Conservation (phyloP, 2,888 invertebrate genomes). For the Iphiclides podalirius region DNA sequence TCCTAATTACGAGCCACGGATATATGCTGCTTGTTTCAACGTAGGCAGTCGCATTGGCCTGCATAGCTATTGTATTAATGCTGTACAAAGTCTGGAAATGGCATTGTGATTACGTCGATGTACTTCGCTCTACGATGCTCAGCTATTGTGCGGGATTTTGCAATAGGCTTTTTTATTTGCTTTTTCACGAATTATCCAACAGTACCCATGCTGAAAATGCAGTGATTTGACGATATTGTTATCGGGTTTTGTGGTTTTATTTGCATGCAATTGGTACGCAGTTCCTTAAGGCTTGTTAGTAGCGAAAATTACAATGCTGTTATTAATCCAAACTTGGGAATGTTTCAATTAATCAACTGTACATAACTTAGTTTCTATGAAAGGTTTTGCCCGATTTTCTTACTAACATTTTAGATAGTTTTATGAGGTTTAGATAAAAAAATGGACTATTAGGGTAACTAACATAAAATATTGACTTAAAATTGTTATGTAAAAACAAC, state of each 20-base stretch:
- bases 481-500: no score
- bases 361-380: no score
- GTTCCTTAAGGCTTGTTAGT: neutral
- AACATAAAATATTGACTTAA: no score
- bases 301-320: no score
- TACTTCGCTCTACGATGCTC: conserved; percentile 10
- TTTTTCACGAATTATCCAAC: neutral
- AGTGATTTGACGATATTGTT: conserved; percentile 20
- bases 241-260: conserved; percentile 5
- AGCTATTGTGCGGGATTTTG: conserved; percentile 14
- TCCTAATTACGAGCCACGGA: conserved; percentile 61
- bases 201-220: neutral
- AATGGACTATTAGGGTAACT: no score
- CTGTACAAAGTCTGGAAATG: conserved; percentile 32
- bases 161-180: conserved; percentile 23
- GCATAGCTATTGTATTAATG: conserved; percentile 41
- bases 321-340: no score
- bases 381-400: no score
- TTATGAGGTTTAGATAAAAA: no score
- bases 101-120: conserved; percentile 24
- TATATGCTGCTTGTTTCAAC: conserved; percentile 38
- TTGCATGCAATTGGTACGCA: conserved; percentile 12
- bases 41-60: conserved; percentile 68
- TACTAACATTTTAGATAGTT: no score
- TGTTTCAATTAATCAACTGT: no score